These are phyloP conservation scores for Hypsibius dujardini DNA, from an alignment of 1,140 invertebrate species.

Conservation along the genomic window DNA sequence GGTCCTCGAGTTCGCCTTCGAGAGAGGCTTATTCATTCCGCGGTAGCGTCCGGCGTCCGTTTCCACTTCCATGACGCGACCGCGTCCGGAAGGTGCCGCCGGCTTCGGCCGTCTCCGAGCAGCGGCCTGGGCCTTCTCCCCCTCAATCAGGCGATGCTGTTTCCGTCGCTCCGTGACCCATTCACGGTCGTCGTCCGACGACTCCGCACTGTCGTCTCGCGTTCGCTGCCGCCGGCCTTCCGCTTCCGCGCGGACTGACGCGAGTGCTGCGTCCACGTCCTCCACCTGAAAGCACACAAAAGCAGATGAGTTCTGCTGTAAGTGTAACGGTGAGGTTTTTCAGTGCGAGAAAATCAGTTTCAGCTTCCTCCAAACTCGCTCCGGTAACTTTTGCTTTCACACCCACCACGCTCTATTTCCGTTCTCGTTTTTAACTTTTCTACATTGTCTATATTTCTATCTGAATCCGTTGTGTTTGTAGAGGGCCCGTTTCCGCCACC, in stretches of 20 bases:
- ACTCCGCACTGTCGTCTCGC: slow-evolving; percentile 28
- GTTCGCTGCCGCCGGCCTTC: slow-evolving; percentile 31
- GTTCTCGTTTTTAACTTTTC: no score
- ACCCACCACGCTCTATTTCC: no score
- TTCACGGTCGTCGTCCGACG: slow-evolving; percentile 55
- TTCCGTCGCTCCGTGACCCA: slow-evolving; percentile 61
- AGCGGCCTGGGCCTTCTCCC: slow-evolving; percentile 30
- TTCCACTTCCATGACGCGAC: background rate
- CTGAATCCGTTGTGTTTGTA: no score
- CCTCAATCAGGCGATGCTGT: slow-evolving; percentile 42
- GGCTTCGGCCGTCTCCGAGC: slow-evolving; percentile 28
- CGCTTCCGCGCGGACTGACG: background rate
- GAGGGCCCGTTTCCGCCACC: no score
- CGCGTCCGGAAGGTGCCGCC: background rate
- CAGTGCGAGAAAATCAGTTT: no score
- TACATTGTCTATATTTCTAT: no score
- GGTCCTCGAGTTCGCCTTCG: background rate
- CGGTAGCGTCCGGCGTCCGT: background rate
- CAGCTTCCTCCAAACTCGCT: no score
- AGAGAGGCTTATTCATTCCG: background rate
- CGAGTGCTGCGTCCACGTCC: no score
- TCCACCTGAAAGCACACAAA: no score
- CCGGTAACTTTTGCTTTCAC: no score
- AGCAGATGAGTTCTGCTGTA: no score
- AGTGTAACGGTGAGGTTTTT: no score